Conservation (phyloP, 2,113 vertebrate genomes). For the Poeciliopsis prolifica region DNA sequence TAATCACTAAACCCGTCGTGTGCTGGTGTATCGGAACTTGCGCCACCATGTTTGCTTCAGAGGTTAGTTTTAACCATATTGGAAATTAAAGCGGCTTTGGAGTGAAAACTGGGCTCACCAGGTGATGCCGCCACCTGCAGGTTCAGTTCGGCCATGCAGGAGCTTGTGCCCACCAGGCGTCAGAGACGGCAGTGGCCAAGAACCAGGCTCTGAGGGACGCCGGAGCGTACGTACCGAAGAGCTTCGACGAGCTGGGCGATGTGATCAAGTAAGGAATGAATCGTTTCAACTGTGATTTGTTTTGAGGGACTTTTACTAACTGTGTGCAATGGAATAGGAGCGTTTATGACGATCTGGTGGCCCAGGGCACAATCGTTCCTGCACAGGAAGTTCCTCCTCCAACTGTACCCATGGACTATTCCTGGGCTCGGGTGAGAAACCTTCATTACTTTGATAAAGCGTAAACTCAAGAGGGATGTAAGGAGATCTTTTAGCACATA, state of each 20-base stretch:
- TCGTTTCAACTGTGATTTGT: background rate
- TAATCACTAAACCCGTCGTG: slow-evolving; percentile 94
- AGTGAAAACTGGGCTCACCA: background rate
- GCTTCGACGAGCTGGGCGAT: slow-evolving; percentile 95
- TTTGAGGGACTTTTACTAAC: background rate
- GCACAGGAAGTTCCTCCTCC: slow-evolving; percentile 96
- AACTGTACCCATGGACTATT: slow-evolving; percentile 99
- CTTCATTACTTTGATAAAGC: background rate
- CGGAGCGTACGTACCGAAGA: slow-evolving; percentile 91
- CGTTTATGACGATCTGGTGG: slow-evolving; percentile 95
- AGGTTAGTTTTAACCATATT: slow-evolving; percentile 79
- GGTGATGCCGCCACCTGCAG: slow-evolving; percentile 66
- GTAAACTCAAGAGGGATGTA: background rate
- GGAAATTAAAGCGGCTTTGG: background rate
- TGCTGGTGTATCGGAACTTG: slow-evolving; percentile 99
- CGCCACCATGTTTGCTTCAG: slow-evolving; percentile 97
- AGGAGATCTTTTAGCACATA: too few species aligned
- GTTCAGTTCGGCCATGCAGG: slow-evolving; percentile 98
- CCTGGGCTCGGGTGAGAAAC: slow-evolving; percentile 91
- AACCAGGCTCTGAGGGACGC: slow-evolving; percentile 94
- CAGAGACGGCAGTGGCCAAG: slow-evolving; percentile 94
- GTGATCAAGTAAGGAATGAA: slow-evolving; percentile 83
- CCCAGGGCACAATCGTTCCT: slow-evolving; percentile 88
- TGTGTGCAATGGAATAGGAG: slow-evolving; percentile 76
- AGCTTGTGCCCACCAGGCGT: slow-evolving; percentile 95